phyloP scores from a whole-genome alignment of 2,113 vertebrate genomes.

The Atractosteus spatula region DNA sequence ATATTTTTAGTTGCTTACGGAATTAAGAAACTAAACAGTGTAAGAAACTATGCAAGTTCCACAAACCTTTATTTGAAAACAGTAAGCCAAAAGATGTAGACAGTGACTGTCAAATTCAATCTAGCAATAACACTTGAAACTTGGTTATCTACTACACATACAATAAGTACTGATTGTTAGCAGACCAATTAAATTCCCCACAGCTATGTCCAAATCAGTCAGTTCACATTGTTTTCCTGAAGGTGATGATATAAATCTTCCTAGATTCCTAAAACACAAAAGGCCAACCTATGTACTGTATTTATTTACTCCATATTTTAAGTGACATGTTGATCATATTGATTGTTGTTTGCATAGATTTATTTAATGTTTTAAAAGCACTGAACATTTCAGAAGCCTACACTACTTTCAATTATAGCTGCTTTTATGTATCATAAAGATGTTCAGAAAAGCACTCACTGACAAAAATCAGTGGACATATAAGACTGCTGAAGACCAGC shows the following conservation, averaged over 20 bases:
- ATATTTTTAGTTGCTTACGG: too few species aligned
- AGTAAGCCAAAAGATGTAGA: too few species aligned
- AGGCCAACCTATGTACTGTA: conserved; percentile 15
- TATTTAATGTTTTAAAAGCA: conserved; percentile 13
- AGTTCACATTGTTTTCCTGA: too few species aligned
- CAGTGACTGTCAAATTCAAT: too few species aligned
- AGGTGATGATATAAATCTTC: not conserved
- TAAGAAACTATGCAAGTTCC: too few species aligned
- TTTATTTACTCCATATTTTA: conserved; percentile 12
- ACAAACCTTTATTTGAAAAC: too few species aligned
- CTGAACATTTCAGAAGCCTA: conserved; percentile 15
- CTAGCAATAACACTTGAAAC: too few species aligned
- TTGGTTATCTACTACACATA: too few species aligned
- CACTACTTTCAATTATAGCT: conserved; percentile 1
- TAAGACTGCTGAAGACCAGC: conserved; percentile 14
- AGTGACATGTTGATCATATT: conserved; percentile 13
- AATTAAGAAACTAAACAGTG: too few species aligned
- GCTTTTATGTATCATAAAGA: conserved; percentile 1
- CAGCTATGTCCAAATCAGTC: too few species aligned
- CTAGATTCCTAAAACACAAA: conserved; percentile 1
- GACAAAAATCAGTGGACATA: conserved; percentile 1
- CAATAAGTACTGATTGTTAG: too few species aligned
- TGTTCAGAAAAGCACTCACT: conserved; percentile 5
- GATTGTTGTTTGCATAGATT: conserved; percentile 45
- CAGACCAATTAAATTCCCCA: too few species aligned